Evolutionary conservation across 2,797 vertebrate species (phyloP), one percentile per base, ranked within the genome.

Genomic region (Echeneis naucrates): DNA sequence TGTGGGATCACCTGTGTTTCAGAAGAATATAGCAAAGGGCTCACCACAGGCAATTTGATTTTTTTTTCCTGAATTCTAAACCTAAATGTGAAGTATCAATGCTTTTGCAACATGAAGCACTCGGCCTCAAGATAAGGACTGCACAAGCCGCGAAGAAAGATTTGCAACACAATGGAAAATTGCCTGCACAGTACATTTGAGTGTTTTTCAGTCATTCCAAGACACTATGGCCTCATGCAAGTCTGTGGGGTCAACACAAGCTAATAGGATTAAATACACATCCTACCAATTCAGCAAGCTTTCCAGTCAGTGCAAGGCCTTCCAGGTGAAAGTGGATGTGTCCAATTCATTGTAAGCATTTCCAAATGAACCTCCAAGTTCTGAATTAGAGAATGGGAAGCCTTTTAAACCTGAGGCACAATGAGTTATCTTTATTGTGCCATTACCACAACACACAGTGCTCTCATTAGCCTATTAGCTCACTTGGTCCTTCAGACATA

Each of bases 401-500:
- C 53, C 47, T 72, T 42, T 54, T 8, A 32, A 78, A 60, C 40
- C 63, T 40, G 12, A 61, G 32, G 55, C 54, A 58, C 7, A 21
- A 71, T 54, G 37, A 47, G 30, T 17, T 13, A 37, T 82, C 82
- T 65, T 78, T 71, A 80, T 52, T 70, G 35, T 57, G 42, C 35
- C 8, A 2, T 26, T 61, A 40, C 61, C 67, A 87, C 80, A 80
- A 86, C 77, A 77, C 66, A 75, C 55, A 55, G 72, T 21, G 52
- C 66, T 55, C 78, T 80, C 78, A 72, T 89, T 80, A 84, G 70
- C 78, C 65, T 64, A 68, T 87, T 84, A 83, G 77, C 65, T 78
- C 70, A 86, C 79, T 58, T 26, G 59, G 67, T 69, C 58, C 64
- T 75, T 66, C 75, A 83, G 81, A 92, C 89, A 90, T 72, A 82